Base-by-base conservation (phyloP, 2,888 invertebrate species). In the Drosophila algonquin region DNA sequence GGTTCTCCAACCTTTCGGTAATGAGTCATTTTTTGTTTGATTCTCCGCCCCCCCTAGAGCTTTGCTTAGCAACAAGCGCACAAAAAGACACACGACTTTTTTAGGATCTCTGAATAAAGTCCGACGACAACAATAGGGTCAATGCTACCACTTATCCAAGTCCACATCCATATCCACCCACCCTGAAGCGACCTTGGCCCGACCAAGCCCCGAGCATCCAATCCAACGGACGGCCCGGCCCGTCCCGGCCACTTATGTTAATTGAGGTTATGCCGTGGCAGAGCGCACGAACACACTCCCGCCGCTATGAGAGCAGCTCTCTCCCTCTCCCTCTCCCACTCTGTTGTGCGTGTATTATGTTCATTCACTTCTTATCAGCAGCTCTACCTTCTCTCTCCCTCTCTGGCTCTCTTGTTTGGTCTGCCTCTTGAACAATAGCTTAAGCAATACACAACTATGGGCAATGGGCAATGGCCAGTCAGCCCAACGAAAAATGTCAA, bases 401-500 rank as follows among this genome's bases (percentile, higher is more conserved):
- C 14, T 40, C 14, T 14, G 7, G 40, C n/a, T 40, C 40, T 40
- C 40, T 14, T 40, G 40, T n/a, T 40, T n/a, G 40, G 14, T 9
- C 56, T 40, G 44, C 16, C 44, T 8, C 53, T 44, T 45, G 78
- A 74, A 83, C 83, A 83, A 83, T 83, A 73, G 74, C 73, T 56
- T 60, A 67, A 73, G 47, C 47, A 60, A 68, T 53, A 60, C 52
- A 27, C 57, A 75, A 75, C 72, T 77, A 74, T 73, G 72, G 81
- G 52, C 59, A 56, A 65, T 52, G 45, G 76, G 61, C 62, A 73
- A 44, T n/a, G 40, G 40, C 40, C 40, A 24, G 24, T 5, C 35
- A 40, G 40, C n/a, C 40, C 64, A 63, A 70, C 76, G 67, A 80
- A 88, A 87, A 79, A 76, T 83, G 89, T 89, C 89, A 90, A 80